Conservation (phyloP, 1,140 invertebrate genomes). For the Eubasilissa regina region DNA sequence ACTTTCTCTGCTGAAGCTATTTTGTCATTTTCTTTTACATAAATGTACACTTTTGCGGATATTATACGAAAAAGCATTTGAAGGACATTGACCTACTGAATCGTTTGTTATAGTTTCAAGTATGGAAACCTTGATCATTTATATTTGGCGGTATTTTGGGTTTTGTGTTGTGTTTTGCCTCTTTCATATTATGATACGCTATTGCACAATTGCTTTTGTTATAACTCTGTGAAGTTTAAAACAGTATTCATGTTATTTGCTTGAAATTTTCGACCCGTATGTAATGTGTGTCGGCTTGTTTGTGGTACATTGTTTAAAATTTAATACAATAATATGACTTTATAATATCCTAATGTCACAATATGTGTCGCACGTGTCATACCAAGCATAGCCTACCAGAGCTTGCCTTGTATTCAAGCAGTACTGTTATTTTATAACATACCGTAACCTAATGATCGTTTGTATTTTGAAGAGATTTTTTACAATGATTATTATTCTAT, state of each 20-base stretch:
- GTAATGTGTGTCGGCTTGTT: not conserved
- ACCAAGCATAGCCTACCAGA: not conserved
- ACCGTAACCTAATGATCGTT: no score
- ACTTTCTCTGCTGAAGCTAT: constrained; percentile 26
- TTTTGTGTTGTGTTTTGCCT: constrained; percentile 29
- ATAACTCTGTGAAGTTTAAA: not conserved
- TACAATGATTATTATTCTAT: no score
- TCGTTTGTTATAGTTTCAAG: not conserved
- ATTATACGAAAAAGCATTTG: constrained; percentile 1
- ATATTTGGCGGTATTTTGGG: not conserved
- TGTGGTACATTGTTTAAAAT: not conserved
- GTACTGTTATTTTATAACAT: no score
- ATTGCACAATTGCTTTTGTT: not conserved
- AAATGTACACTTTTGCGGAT: constrained; percentile 26
- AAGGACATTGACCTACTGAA: constrained; percentile 29
- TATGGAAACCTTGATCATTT: not conserved
- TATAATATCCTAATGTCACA: not conserved
- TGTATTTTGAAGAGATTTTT: no score
- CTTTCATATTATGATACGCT: not conserved
- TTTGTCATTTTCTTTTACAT: constrained; percentile 14
- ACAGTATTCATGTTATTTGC: constrained; percentile 1
- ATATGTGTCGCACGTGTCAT: not conserved
- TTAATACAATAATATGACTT: not conserved
- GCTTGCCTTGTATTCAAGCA: not conserved
- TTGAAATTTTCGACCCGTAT: no score